Evolutionary conservation across 2,113 vertebrate species (phyloP).

Genomic region (Sterrhoptilus dennistouni): DNA sequence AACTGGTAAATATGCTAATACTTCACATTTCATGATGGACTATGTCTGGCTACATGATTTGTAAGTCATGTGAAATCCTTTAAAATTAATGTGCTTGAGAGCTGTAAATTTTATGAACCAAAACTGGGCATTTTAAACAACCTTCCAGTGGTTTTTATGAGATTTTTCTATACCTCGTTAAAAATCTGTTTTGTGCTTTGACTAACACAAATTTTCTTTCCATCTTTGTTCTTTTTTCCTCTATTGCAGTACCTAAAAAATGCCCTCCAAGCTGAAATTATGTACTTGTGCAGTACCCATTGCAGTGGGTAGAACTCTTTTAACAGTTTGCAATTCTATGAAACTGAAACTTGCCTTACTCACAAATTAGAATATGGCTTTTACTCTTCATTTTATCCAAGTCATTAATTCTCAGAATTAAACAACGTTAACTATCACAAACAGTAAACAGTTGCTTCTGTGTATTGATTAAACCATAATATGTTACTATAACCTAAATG

Average conservation of each 20-base stretch:
- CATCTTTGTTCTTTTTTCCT: background rate
- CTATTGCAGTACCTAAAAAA: background rate
- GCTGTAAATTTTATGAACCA: background rate
- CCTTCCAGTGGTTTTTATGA: background rate
- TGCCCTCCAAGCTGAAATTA: background rate
- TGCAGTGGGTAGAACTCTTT: background rate
- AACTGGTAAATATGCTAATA: background rate
- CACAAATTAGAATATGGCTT: background rate
- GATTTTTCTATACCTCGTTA: background rate
- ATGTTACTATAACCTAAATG: background rate
- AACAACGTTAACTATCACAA: background rate
- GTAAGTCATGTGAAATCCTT: background rate
- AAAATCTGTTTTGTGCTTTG: background rate
- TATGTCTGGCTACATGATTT: background rate
- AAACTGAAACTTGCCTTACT: background rate
- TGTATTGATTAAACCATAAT: background rate
- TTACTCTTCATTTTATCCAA: conserved; percentile 22
- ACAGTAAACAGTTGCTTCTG: conserved; percentile 13
- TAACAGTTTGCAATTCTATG: background rate
- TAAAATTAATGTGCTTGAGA: background rate
- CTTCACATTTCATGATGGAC: background rate
- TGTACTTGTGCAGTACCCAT: background rate
- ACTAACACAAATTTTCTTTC: background rate
- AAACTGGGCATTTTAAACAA: background rate
- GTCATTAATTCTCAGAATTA: conserved; percentile 38